Percentiles rank a stretch among this genome's conserved stretches.
phyloP scores from a whole-genome alignment of 2,888 invertebrate species.

The Parascotia fuliginaria region DNA sequence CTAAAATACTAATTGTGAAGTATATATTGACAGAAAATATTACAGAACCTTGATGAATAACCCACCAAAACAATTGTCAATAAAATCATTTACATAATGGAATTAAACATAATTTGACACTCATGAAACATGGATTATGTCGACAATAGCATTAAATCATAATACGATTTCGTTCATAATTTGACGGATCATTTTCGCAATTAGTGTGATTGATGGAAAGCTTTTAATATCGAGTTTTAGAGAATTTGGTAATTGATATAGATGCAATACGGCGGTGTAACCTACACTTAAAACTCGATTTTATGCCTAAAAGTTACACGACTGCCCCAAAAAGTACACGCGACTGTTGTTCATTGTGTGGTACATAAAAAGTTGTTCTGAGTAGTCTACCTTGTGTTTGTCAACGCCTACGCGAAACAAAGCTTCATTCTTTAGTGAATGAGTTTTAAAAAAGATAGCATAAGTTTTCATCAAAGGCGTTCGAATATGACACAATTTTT shows the following conservation, averaged over 20 bases:
- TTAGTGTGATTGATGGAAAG: constrained; percentile 9
- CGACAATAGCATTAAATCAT: constrained; percentile 19
- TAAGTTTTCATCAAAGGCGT: too few species aligned
- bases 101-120: constrained; percentile 1
- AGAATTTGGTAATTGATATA: not conserved
- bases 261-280: not conserved
- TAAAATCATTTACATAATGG: not conserved
- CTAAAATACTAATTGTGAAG: too few species aligned
- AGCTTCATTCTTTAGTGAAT: too few species aligned
- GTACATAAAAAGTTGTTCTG: too few species aligned
- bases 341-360: too few species aligned
- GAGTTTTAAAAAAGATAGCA: too few species aligned
- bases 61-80: not conserved
- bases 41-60: not conserved
- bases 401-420: too few species aligned
- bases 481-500: too few species aligned
- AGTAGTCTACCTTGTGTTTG: too few species aligned
- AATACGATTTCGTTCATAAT: constrained; percentile 17
- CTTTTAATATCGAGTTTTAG: constrained; percentile 6
- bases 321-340: too few species aligned
- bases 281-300: not conserved
- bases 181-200: constrained; percentile 20
- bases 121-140: constrained; percentile 7
- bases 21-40: not conserved
- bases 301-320: too few species aligned